These are phyloP conservation scores for Diabrotica balteata DNA, from an alignment of 2,888 invertebrate genomes.

Conservation along the genomic window DNA sequence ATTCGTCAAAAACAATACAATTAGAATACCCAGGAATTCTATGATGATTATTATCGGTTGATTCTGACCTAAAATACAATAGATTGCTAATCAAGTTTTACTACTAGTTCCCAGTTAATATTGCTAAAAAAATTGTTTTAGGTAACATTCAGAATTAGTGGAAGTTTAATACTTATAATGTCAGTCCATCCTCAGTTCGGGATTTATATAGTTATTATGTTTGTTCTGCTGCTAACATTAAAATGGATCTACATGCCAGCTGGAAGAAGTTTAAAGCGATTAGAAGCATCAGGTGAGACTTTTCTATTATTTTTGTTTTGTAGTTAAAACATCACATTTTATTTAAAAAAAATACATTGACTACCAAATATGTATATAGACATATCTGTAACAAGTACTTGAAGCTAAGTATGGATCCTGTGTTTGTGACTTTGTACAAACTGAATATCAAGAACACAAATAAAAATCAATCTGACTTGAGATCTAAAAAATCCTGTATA, in stretches of 20 bases:
- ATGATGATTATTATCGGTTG: slow-evolving; percentile 38
- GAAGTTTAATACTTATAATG: not conserved
- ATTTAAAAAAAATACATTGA: too few relatives aligned
- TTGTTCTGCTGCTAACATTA: slow-evolving; percentile 39
- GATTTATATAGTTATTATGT: slow-evolving; percentile 23
- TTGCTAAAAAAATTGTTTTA: slow-evolving; percentile 12
- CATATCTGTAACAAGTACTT: too few relatives aligned
- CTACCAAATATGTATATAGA: too few relatives aligned
- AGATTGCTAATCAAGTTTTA: too few relatives aligned
- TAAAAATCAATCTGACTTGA: too few relatives aligned
- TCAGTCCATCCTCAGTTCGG: not conserved
- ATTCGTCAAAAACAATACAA: not conserved
- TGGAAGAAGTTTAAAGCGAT: slow-evolving; percentile 49
- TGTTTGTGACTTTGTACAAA: too few relatives aligned
- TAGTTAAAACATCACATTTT: too few relatives aligned
- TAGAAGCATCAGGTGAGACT: slow-evolving; percentile 49
- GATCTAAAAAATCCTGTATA: too few relatives aligned
- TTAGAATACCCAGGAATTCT: slow-evolving; percentile 25
- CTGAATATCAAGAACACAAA: too few relatives aligned
- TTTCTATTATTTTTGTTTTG: not conserved
- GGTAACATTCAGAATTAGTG: not conserved
- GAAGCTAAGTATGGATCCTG: too few relatives aligned
- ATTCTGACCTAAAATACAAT: slow-evolving; percentile 7
- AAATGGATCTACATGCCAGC: slow-evolving; percentile 46
- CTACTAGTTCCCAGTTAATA: slow-evolving; percentile 33